Percentiles rank a stretch among this genome's conserved stretches.
These are phyloP conservation scores for Cichladusa arquata DNA, from an alignment of 2,113 vertebrate species.

Conservation along the genomic window DNA sequence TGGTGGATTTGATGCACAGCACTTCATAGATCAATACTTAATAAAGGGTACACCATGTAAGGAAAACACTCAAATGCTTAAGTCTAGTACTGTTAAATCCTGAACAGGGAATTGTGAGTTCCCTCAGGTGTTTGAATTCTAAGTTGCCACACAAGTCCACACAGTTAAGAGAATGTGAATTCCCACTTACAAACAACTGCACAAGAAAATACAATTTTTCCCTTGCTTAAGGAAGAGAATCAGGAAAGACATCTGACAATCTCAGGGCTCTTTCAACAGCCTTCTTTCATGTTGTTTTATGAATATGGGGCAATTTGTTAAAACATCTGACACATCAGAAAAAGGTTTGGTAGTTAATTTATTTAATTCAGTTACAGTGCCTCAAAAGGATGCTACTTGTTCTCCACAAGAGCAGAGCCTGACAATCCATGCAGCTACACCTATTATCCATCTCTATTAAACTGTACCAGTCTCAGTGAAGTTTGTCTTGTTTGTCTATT, in stretches of 20 bases:
- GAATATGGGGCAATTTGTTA: not conserved
- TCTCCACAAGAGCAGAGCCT: not conserved
- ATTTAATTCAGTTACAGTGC: slow-evolving; percentile 36
- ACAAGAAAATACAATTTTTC: not conserved
- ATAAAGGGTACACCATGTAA: not conserved
- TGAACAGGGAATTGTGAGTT: not conserved
- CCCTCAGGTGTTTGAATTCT: not conserved
- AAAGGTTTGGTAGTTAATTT: slow-evolving; percentile 8
- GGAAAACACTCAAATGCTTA: not conserved
- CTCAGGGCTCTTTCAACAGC: not conserved
- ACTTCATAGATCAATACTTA: not conserved
- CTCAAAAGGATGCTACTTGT: not conserved
- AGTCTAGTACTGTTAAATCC: not conserved
- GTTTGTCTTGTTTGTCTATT: not conserved
- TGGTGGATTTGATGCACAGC: not conserved
- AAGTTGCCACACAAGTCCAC: not conserved
- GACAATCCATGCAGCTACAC: not conserved
- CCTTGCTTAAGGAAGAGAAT: not conserved
- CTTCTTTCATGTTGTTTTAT: not conserved
- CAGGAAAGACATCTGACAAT: not conserved
- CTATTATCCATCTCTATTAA: not conserved
- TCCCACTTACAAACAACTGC: not conserved
- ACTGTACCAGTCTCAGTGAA: not conserved
- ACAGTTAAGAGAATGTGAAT: not conserved
- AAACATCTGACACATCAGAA: not conserved